Base-by-base conservation (phyloP, 2,113 vertebrate species). In the Ovibos moschatus region DNA sequence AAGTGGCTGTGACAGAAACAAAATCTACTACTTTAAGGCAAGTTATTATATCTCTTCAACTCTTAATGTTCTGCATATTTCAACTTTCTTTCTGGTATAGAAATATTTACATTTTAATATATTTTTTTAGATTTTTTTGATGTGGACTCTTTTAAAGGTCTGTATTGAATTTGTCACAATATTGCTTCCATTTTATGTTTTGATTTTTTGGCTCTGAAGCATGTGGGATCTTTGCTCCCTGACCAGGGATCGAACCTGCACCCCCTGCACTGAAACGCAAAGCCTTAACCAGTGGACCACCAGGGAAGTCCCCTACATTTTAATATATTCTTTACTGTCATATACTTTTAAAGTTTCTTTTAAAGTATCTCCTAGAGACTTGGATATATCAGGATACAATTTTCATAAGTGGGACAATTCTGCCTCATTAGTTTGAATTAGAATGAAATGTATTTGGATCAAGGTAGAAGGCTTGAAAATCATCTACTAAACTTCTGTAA, bases 401-500 rank as follows among this genome's bases (percentile, higher is more conserved):
- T 95, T 91, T 87, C 87, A 89, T 71, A 57, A n/a, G 27, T 28
- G 87, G 58, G 58, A 50, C 53, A 79, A 25, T 58, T 95, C 17
- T 96, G n/a, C 62, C 50, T 95, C n/a, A 91, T 50, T 87, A 79
- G 51, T 62, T 93, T 95, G 71, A 89, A 51, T 92, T 76, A 95
- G 50, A 64, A 87, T 83, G 60, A 87, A 53, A 89, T 30, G 58
- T 43, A 36, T 57, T 67, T 97, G 51, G 45, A 78, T 89, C 50
- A 74, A 96, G 5, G 58, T 74, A 51, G 71, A 40, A 83, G 11
- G 8, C 36, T 82, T 93, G 47, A 45, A 83, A 92, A 95, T 47
- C n/a, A 83, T 33, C 28, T 45, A 45, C 28, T 89, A 89, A 87
- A 62, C 30, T 92, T 94, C n/a, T 60, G 6, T 36, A 85, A 86